Evolutionary conservation across 2,797 vertebrate genomes (phyloP), one percentile per base, ranked within the genome.

Genomic region (Mormyrops boulengeri): DNA sequence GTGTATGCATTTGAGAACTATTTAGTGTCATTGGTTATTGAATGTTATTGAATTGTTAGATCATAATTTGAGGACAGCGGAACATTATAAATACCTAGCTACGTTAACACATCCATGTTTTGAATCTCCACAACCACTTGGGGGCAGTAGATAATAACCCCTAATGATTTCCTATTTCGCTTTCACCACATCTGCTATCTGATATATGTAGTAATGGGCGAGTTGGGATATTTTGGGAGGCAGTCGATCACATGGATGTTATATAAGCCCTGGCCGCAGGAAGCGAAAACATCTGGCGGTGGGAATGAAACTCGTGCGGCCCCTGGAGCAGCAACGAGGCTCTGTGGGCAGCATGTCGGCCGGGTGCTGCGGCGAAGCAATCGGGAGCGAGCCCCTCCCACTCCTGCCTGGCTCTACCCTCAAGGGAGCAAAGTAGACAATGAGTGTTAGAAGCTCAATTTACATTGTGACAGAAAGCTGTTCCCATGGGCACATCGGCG

Each of bases 231-330:
- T 55, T 91, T 90, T 91, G 87, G 47, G 4, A 0, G 34, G 52
- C 87, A 82, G 60, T 11, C 26, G 12, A 80, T 89, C 93, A 92
- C 93, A 93, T 91, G 93, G 92, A n/a, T 34, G 86, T 94, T 93
- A 92, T 90, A 87, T 93, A 93, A 95, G 88, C 2, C 55, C 52
- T 47, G 38, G 80, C 62, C 34, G 17, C 38, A 62, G 89, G 86
- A 82, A 69, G 8, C 38, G 4, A 50, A 57, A 88, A 90, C 85
- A 90, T 90, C 89, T 90, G 89, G 84, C 19, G 69, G 22, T 8
- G 19, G 11, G 77, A 82, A 88, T 80, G 55, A 26, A 73, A 53
- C 30, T 85, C 44, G 9, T 41, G 34, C 17, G 34, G 60, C 49
- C 84, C 47, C 53, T 9, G 5, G 60, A 87, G 89, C 50, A 62